These are phyloP conservation scores for Alloscopus bannaensis DNA, from an alignment of 2,888 invertebrate species.

Conservation along the genomic window DNA sequence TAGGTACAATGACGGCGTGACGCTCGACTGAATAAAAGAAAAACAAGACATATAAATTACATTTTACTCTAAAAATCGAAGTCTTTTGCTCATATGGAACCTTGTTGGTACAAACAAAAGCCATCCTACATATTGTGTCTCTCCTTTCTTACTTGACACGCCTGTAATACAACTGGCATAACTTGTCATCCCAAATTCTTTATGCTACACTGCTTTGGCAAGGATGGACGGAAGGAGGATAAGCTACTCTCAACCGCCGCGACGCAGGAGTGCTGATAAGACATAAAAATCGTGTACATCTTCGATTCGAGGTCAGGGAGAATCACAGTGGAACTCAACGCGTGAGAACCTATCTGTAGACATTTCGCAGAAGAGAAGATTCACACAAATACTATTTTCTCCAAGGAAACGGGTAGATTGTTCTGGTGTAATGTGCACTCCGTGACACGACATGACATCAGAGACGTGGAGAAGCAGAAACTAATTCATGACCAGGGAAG, in stretches of 20 bases:
- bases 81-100: neutral
- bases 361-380: too few species aligned
- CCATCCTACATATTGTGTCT: slow-evolving; percentile 32
- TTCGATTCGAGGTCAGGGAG: slow-evolving; percentile 37
- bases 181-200: slow-evolving; percentile 55
- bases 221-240: neutral
- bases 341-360: too few species aligned
- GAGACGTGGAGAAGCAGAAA: slow-evolving; percentile 14
- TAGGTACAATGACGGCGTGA: too few species aligned
- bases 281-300: too few species aligned
- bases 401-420: too few species aligned
- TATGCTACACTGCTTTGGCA: slow-evolving; percentile 29
- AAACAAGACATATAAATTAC: too few species aligned
- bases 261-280: neutral
- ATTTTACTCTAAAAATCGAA: too few species aligned
- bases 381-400: too few species aligned
- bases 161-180: slow-evolving; percentile 58
- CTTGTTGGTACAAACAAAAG: neutral
- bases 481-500: slow-evolving; percentile 45
- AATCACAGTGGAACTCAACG: slow-evolving; percentile 11
- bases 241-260: neutral
- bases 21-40: too few species aligned
- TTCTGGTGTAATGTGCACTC: too few species aligned
- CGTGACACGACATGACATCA: neutral
- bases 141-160: slow-evolving; percentile 48